Conservation (phyloP, 2,113 vertebrate genomes). For the Guaruba guarouba region DNA sequence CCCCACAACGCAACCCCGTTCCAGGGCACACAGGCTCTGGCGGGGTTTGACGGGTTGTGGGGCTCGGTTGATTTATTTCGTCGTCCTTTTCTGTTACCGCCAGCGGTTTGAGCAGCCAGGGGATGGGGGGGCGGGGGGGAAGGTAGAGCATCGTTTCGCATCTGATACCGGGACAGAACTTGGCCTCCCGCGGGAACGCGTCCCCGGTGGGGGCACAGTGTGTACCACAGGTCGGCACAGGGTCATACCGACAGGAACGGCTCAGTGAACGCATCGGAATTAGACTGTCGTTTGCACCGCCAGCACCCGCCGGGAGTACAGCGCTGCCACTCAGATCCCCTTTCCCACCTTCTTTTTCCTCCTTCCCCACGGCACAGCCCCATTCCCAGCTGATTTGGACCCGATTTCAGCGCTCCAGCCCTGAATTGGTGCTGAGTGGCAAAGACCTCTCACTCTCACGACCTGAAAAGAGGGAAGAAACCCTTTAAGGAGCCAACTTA, state of each 20-base stretch:
- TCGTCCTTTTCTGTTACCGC: rapidly evolving
- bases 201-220: rapidly evolving
- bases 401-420: not conserved
- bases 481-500: conserved; percentile 71
- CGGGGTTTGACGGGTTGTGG: rapidly evolving
- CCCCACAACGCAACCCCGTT: rapidly evolving
- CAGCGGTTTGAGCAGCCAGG: not conserved
- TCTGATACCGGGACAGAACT: not conserved
- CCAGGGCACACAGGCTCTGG: too few species aligned
- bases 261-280: rapidly evolving
- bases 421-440: not conserved
- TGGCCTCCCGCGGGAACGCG: rapidly evolving
- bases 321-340: rapidly evolving
- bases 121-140: not conserved
- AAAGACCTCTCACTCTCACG: not conserved
- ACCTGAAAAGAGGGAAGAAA: not conserved
- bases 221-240: too few species aligned
- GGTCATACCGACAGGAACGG: rapidly evolving
- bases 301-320: rapidly evolving
- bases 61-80: not conserved
- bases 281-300: rapidly evolving
- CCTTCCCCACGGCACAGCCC: not conserved
- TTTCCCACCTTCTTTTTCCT: too few species aligned
- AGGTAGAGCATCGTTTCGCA: rapidly evolving
- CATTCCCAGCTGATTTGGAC: not conserved